Conservation (phyloP, 2,888 invertebrate genomes). For the Eupeodes luniger region DNA sequence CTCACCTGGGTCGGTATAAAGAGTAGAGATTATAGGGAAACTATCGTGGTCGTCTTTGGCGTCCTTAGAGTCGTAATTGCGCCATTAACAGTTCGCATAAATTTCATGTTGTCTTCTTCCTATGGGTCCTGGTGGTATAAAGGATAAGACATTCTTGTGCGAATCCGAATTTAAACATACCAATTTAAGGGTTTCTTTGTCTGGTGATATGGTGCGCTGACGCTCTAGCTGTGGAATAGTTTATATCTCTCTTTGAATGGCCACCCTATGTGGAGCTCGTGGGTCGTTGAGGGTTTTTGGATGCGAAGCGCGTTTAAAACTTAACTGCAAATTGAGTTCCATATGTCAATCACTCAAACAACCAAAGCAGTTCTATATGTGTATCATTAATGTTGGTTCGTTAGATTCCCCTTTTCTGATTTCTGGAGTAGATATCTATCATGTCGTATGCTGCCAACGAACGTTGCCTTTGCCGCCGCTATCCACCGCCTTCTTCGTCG, state of each 20-base stretch:
- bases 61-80: conserved; percentile 66
- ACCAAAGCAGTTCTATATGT: conserved; percentile 34
- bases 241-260: background rate
- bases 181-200: conserved; percentile 29
- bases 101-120: conserved; percentile 48
- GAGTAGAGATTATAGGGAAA: conserved; percentile 54
- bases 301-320: conserved; percentile 73
- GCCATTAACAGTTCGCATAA: conserved; percentile 71
- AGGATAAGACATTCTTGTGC: conserved; percentile 50
- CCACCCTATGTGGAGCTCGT: too few relatives aligned
- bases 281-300: conserved; percentile 35
- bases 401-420: conserved; percentile 55
- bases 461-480: too few relatives aligned
- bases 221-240: conserved; percentile 8
- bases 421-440: conserved; percentile 20
- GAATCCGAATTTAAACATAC: conserved; percentile 44
- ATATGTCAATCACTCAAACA: conserved; percentile 69
- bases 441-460: background rate
- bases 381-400: conserved; percentile 73
- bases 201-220: background rate
- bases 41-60: conserved; percentile 38
- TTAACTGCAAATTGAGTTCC: conserved; percentile 76
- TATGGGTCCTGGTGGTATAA: background rate
- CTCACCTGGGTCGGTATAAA: conserved; percentile 53
- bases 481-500: background rate